These are phyloP conservation scores for Tetragonisca angustula DNA, from an alignment of 2,888 invertebrate genomes.

Conservation along the genomic window DNA sequence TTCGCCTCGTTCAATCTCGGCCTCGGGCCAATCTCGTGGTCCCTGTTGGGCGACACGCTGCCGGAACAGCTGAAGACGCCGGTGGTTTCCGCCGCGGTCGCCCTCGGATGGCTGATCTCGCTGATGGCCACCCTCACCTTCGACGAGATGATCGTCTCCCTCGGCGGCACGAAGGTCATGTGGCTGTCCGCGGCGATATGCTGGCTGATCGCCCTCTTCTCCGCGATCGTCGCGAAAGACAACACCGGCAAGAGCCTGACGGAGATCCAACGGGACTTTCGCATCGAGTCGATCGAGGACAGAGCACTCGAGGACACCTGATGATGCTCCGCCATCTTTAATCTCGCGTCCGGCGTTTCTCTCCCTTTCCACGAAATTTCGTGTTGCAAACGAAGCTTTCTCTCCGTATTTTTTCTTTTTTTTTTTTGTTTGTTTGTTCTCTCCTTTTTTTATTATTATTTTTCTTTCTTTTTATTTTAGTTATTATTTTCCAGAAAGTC, in stretches of 20 bases:
- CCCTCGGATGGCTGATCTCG: conserved; percentile 75
- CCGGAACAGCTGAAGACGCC: conserved; percentile 73
- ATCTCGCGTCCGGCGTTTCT: background rate
- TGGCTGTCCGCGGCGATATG: conserved; percentile 74
- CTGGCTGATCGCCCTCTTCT: conserved; percentile 70
- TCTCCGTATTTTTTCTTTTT: too few species aligned
- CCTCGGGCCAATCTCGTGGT: conserved; percentile 79
- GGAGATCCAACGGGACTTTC: conserved; percentile 74
- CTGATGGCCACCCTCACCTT: conserved; percentile 72
- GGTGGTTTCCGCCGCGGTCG: conserved; percentile 64
- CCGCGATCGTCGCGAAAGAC: conserved; percentile 68
- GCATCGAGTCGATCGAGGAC: conserved; percentile 22
- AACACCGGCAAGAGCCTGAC: conserved; percentile 72
- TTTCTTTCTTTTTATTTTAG: too few species aligned
- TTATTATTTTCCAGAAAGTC: too few species aligned
- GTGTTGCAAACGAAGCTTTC: too few species aligned
- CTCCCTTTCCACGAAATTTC: background rate
- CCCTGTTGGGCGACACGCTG: conserved; percentile 77
- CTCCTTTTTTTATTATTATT: too few species aligned
- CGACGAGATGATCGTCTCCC: conserved; percentile 61
- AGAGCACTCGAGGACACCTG: conserved; percentile 20
- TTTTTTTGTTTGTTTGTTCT: too few species aligned
- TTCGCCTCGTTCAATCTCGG: conserved; percentile 77
- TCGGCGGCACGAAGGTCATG: conserved; percentile 71
- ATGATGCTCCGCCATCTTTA: background rate